phyloP scores from a whole-genome alignment of 1,140 invertebrate species.

The Caenorhabditis remanei region DNA sequence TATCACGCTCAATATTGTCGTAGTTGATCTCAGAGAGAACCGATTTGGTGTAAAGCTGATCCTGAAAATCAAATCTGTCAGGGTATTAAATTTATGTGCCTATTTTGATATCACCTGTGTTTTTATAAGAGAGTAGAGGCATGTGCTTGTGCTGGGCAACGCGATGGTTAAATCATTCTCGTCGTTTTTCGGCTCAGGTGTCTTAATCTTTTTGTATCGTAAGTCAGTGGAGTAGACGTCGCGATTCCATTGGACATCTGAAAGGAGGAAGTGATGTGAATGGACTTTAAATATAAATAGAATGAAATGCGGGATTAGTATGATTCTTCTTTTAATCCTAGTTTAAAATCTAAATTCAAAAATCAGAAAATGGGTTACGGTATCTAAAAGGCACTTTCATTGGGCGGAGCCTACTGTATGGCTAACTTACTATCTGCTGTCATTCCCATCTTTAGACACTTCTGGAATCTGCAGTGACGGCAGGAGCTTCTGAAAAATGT shows the following conservation, averaged over 20 bases:
- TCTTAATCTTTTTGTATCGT: conserved; percentile 17
- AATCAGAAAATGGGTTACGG: too few species aligned
- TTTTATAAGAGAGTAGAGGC: conserved; percentile 15
- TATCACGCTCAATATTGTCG: conserved; percentile 25
- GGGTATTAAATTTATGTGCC: background rate
- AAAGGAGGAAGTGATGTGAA: background rate
- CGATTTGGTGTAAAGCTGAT: conserved; percentile 29
- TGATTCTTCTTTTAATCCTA: background rate
- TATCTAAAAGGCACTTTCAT: too few species aligned
- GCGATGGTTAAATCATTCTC: background rate
- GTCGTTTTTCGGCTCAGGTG: background rate
- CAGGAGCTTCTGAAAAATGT: conserved; percentile 19
- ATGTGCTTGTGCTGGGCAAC: background rate
- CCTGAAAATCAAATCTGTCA: conserved; percentile 3
- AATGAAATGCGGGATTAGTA: background rate
- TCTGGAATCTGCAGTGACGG: conserved; percentile 42
- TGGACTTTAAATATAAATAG: background rate
- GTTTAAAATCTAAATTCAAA: too few species aligned
- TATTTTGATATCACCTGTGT: conserved; percentile 22
- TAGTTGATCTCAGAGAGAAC: conserved; percentile 27
- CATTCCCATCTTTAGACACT: conserved; percentile 29
- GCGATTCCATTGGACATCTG: conserved; percentile 43
- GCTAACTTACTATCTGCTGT: conserved; percentile 24
- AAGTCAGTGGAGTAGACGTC: conserved; percentile 17
- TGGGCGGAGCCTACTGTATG: background rate